Conservation (phyloP, 2,797 vertebrate genomes). For the Serranus cabrilla region DNA sequence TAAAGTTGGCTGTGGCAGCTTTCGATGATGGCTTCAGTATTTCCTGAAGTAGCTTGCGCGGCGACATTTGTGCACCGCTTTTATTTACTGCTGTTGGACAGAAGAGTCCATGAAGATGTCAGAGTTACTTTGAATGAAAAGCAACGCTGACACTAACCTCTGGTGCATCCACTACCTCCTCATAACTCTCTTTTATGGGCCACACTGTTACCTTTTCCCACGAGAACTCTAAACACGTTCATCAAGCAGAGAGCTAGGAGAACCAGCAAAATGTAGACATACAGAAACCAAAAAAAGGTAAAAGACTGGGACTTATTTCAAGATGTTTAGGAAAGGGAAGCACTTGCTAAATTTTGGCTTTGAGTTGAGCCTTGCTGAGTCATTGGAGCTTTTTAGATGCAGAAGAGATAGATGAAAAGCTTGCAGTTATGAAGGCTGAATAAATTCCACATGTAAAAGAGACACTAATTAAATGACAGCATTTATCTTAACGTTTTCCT, state of each 20-base stretch:
- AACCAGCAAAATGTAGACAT: constrained; percentile 29
- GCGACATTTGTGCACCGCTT: constrained; percentile 40
- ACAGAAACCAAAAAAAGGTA: neutral
- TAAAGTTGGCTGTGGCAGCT: constrained; percentile 31
- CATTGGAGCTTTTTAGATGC: constrained; percentile 19
- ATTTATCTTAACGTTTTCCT: neutral
- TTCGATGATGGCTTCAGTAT: constrained; percentile 30
- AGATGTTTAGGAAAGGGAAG: constrained; percentile 11
- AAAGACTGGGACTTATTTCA: constrained; percentile 37
- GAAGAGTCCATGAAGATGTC: constrained; percentile 78
- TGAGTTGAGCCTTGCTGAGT: constrained; percentile 25
- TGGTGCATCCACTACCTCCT: constrained; percentile 74
- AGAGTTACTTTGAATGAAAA: constrained; percentile 79
- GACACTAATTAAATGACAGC: neutral
- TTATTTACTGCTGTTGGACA: constrained; percentile 72
- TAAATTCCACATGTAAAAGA: neutral
- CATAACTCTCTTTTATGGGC: constrained; percentile 84
- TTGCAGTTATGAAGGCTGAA: constrained; percentile 2
- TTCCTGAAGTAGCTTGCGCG: constrained; percentile 55
- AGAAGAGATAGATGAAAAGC: constrained; percentile 10
- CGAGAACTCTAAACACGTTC: constrained; percentile 70
- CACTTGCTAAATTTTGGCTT: constrained; percentile 28
- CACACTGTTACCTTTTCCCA: constrained; percentile 80
- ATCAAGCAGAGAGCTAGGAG: constrained; percentile 20
- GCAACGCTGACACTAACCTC: constrained; percentile 81